phyloP scores from a whole-genome alignment of 2,113 vertebrate genomes.

The Condylura cristata region DNA sequence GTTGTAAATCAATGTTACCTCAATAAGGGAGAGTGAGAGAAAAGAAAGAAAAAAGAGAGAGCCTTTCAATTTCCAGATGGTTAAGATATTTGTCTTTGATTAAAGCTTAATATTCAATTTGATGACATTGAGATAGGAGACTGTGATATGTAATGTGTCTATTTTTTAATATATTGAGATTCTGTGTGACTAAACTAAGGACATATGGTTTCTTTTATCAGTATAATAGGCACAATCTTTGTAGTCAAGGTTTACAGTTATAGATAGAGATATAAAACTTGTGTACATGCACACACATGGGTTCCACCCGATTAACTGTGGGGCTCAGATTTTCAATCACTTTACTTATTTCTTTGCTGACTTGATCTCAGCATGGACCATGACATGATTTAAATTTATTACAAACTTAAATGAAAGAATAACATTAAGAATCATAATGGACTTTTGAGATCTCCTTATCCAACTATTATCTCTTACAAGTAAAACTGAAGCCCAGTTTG shows the following conservation, averaged over 20 bases:
- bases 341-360: not conserved
- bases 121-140: not conserved
- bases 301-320: not conserved
- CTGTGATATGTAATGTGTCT: not conserved
- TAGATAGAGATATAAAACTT: not conserved
- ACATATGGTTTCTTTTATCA: not conserved
- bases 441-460: not conserved
- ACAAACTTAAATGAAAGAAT: not conserved
- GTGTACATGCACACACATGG: not conserved
- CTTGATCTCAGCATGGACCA: not conserved
- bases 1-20: too few relatives aligned
- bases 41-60: not conserved
- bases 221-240: not conserved
- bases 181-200: not conserved
- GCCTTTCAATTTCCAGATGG: not conserved
- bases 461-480: not conserved
- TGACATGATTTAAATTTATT: not conserved
- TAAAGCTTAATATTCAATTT: not conserved
- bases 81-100: not conserved
- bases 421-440: not conserved
- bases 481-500: not conserved
- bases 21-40: too few relatives aligned
- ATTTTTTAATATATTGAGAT: constrained; percentile 11
- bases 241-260: not conserved
- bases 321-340: not conserved